Evolutionary conservation across 2,113 vertebrate species (phyloP).

Genomic region (Prolemur simus): DNA sequence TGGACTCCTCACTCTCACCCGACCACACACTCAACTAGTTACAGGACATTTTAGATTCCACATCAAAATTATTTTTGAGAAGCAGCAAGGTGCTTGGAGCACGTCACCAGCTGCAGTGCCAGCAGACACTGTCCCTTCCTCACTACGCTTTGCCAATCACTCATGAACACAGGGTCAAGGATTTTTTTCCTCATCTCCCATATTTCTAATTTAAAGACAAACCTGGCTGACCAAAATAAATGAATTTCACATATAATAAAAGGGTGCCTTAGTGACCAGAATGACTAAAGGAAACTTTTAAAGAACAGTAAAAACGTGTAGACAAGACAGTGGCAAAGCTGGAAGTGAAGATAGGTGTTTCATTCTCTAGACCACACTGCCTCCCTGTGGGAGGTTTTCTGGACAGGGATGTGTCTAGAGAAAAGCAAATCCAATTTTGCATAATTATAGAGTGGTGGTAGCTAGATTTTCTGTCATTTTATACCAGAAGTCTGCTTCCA

Average conservation of each 20-base stretch:
- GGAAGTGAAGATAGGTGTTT: not conserved
- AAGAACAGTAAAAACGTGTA: not conserved
- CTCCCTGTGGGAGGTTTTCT: slow-evolving; percentile 72
- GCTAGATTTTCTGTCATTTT: not conserved
- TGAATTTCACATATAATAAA: not conserved
- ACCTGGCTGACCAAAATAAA: not conserved
- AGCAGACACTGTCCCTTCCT: accelerated
- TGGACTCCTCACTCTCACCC: not conserved
- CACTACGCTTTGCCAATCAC: no score
- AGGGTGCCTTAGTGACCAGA: not conserved
- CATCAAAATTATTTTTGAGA: not conserved
- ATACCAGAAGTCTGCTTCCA: not conserved
- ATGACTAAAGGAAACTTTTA: not conserved
- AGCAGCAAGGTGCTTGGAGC: not conserved
- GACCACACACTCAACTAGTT: not conserved
- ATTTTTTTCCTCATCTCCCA: not conserved
- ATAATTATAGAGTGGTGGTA: not conserved
- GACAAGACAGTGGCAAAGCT: not conserved
- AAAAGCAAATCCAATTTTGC: not conserved
- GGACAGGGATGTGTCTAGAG: not conserved
- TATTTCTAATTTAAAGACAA: not conserved
- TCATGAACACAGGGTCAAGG: no score
- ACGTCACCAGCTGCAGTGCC: not conserved
- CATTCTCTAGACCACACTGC: slow-evolving; percentile 69
- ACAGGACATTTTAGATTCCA: not conserved